Conservation (phyloP, 1,140 invertebrate species). For the Nixonia krombeini region DNA sequence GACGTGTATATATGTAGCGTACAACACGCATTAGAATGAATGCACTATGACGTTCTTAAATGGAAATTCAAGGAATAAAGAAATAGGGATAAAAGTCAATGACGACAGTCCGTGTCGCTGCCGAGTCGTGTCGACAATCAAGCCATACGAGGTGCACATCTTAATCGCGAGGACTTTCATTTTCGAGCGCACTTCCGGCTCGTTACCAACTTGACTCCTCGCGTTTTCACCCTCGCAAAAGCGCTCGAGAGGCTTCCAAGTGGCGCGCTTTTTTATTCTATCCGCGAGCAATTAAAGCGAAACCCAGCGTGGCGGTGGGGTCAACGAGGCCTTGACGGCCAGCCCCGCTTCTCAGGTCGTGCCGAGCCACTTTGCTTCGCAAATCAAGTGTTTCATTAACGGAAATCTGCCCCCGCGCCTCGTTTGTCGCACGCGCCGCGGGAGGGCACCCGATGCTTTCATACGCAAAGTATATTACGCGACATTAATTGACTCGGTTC, state of each 20-base stretch:
- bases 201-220: slow-evolving; percentile 43
- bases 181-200: slow-evolving; percentile 27
- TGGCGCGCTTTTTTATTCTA: slow-evolving; percentile 30
- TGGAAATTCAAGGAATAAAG: too few relatives aligned
- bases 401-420: slow-evolving; percentile 21
- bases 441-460: too few relatives aligned
- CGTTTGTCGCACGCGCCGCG: too few relatives aligned
- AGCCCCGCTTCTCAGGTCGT: slow-evolving; percentile 4
- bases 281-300: slow-evolving; percentile 49
- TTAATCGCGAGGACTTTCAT: slow-evolving; percentile 4
- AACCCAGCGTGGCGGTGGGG: slow-evolving; percentile 21
- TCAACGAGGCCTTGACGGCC: slow-evolving; percentile 26
- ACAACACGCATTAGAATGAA: too few relatives aligned
- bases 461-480: too few relatives aligned
- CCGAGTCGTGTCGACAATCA: too few relatives aligned
- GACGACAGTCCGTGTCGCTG: too few relatives aligned
- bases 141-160: too few relatives aligned
- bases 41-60: too few relatives aligned
- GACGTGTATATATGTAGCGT: too few relatives aligned
- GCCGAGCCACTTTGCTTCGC: slow-evolving; percentile 22
- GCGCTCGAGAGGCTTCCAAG: slow-evolving; percentile 19
- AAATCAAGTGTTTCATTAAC: slow-evolving; percentile 46
- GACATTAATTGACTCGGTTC: too few relatives aligned
- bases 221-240: slow-evolving; percentile 35
- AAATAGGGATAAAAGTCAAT: too few relatives aligned